These are phyloP conservation scores for Sylvilagus floridanus DNA, from an alignment of 2,797 vertebrate genomes.

Conservation along the genomic window DNA sequence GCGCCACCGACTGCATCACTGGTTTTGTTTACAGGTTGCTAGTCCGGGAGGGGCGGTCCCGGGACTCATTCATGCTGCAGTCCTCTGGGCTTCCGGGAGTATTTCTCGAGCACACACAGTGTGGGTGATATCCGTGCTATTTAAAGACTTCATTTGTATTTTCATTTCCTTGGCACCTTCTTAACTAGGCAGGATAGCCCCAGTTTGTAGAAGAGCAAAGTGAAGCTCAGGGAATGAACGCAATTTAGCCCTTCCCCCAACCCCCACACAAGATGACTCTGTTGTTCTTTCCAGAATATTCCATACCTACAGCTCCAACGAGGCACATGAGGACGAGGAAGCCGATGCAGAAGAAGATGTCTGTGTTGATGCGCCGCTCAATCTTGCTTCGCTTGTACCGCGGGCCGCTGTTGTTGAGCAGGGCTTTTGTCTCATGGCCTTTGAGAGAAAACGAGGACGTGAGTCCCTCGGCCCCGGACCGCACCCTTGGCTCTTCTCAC, in stretches of 20 bases:
- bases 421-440: constrained; percentile 97
- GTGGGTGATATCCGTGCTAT: not conserved
- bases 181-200: not conserved
- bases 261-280: not conserved
- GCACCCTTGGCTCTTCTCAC: not conserved
- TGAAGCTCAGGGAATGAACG: not conserved
- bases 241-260: not conserved
- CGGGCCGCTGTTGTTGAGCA: constrained; percentile 95
- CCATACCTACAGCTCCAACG: constrained; percentile 93
- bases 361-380: constrained; percentile 93
- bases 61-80: not conserved
- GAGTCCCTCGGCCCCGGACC: no score
- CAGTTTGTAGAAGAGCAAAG: constrained; percentile 20
- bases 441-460: not conserved
- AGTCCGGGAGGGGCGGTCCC: not conserved
- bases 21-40: not conserved
- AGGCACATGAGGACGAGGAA: constrained; percentile 96
- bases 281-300: not conserved
- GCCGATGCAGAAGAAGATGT: constrained; percentile 93
- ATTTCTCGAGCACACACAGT: not conserved
- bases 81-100: not conserved
- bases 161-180: not conserved
- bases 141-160: not conserved
- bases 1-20: rapidly evolving
- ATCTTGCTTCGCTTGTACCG: constrained; percentile 97